Conservation (phyloP, 2,888 invertebrate species). For the Trichopria drosophilae region DNA sequence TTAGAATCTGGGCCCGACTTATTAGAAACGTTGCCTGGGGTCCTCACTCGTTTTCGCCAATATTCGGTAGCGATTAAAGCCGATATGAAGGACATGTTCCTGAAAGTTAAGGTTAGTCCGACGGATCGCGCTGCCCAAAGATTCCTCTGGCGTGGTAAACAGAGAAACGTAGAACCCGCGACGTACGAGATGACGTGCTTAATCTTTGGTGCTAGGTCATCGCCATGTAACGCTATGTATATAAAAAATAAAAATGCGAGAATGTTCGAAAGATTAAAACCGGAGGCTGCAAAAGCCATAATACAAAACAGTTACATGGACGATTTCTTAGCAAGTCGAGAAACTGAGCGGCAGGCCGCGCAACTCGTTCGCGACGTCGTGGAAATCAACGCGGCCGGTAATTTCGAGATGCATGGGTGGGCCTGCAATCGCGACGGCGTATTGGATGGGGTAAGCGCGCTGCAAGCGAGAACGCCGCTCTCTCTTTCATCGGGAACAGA, state of each 20-base stretch:
- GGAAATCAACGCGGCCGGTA: conserved; percentile 29
- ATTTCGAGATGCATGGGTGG: conserved; percentile 37
- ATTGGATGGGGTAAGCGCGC: neutral
- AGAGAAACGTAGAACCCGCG: conserved; percentile 12
- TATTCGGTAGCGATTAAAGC: conserved; percentile 44
- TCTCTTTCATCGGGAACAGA: too few relatives aligned
- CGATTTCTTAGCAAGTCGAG: conserved; percentile 31
- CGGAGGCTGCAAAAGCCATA: conserved; percentile 38
- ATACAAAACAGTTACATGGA: conserved; percentile 42
- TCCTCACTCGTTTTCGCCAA: conserved; percentile 50
- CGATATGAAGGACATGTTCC: conserved; percentile 50
- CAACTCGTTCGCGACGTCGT: conserved; percentile 28
- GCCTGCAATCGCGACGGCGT: conserved; percentile 22
- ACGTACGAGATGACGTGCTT: conserved; percentile 38
- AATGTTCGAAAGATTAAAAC: conserved; percentile 27
- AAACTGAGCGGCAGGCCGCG: conserved; percentile 33
- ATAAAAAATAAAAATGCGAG: conserved; percentile 41
- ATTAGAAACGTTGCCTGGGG: conserved; percentile 44
- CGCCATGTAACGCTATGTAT: conserved; percentile 29
- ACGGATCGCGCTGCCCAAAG: conserved; percentile 41
- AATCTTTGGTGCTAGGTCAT: conserved; percentile 36
- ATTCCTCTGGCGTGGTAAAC: conserved; percentile 33
- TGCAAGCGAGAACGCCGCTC: neutral
- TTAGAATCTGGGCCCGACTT: conserved; percentile 48
- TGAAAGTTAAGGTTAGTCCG: conserved; percentile 39